Percentiles rank a stretch among this genome's conserved stretches.
Evolutionary conservation across 2,888 invertebrate species (phyloP).

Genomic region (Melipona bicolor): DNA sequence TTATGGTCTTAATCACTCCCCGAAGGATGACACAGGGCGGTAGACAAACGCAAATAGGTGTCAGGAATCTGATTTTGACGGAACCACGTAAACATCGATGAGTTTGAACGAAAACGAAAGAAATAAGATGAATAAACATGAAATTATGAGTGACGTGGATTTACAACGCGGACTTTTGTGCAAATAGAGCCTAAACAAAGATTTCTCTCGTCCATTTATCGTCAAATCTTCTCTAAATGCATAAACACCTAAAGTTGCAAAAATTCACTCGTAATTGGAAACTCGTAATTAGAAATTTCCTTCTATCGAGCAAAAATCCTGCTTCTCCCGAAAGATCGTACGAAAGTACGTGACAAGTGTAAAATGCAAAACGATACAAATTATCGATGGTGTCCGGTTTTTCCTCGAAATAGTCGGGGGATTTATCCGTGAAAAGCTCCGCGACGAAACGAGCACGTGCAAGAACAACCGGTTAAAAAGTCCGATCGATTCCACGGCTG

Average conservation of each 20-base stretch:
- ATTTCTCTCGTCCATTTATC: no score
- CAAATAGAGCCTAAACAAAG: no score
- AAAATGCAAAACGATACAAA: neutral
- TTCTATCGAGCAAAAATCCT: neutral
- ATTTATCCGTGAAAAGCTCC: neutral
- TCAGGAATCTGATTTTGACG: constrained; percentile 28
- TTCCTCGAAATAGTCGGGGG: neutral
- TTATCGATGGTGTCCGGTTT: neutral
- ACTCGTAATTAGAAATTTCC: neutral
- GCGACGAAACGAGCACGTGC: neutral
- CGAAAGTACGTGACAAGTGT: neutral
- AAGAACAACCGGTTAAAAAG: constrained; percentile 16
- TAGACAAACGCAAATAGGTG: constrained; percentile 27
- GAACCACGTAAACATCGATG: neutral
- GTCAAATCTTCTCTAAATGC: neutral
- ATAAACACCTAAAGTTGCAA: no score
- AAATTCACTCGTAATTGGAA: neutral
- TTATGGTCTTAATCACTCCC: constrained; percentile 62
- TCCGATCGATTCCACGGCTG: constrained; percentile 27
- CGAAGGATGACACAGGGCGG: constrained; percentile 36
- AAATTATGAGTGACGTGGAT: no score
- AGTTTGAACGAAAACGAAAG: neutral
- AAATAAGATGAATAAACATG: neutral
- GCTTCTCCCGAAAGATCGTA: neutral
- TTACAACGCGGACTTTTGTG: no score